These are phyloP conservation scores for Aphelinus atriplicis DNA, from an alignment of 1,140 invertebrate genomes.

Conservation along the genomic window DNA sequence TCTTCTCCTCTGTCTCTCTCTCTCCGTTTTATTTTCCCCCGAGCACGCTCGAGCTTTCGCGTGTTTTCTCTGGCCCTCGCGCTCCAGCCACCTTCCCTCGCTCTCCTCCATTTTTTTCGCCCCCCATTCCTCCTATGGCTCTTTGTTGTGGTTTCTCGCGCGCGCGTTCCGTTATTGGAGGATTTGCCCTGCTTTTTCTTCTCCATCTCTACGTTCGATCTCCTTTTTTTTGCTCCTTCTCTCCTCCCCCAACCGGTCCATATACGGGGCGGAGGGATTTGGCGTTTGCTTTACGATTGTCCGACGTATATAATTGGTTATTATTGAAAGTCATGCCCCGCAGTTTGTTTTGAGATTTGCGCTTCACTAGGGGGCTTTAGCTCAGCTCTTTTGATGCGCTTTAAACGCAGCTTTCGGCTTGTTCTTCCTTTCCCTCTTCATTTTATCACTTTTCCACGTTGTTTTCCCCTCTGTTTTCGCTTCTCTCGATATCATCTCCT, in stretches of 20 bases:
- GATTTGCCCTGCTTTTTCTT: neutral
- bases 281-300: no score
- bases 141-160: neutral
- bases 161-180: no score
- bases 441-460: no score
- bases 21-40: no score
- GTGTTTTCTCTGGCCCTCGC: no score
- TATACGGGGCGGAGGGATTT: no score
- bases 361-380: neutral
- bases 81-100: no score
- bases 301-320: conserved; percentile 18
- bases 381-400: neutral
- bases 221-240: neutral
- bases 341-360: conserved; percentile 15
- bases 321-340: conserved; percentile 8
- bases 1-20: no score
- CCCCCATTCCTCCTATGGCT: neutral
- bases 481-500: neutral
- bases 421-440: no score
- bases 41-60: no score
- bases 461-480: no score
- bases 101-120: conserved; percentile 6
- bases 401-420: no score
- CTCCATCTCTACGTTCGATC: neutral
- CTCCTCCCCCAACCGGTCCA: neutral